phyloP scores from a whole-genome alignment of 2,113 vertebrate species.

The Oncorhynchus keta region DNA sequence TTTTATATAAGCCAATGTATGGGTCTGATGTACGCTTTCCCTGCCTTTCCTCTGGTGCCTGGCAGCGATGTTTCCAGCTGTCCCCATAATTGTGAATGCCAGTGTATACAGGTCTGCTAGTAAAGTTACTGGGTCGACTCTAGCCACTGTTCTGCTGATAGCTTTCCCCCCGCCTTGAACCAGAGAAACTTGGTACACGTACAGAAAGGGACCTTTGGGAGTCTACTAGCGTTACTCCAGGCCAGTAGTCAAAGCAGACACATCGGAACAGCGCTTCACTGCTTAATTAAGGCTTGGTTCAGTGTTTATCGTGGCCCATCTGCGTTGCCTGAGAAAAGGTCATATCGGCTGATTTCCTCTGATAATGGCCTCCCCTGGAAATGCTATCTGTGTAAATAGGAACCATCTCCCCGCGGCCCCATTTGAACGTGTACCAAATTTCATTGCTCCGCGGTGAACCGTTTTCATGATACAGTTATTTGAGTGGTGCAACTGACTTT shows the following conservation, averaged over 20 bases:
- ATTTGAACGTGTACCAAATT: constrained; percentile 60
- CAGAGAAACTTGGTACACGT: constrained; percentile 12
- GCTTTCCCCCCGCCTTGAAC: constrained; percentile 23
- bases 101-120: constrained; percentile 38
- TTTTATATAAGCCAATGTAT: constrained; percentile 16
- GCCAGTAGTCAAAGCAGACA: constrained; percentile 5
- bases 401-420: constrained; percentile 48
- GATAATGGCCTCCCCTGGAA: constrained; percentile 63
- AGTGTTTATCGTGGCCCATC: constrained; percentile 35
- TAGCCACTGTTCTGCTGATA: constrained; percentile 24
- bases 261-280: constrained; percentile 5
- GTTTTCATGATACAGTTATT: constrained; percentile 53
- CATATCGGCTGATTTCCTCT: constrained; percentile 26
- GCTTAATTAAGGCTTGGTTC: constrained; percentile 21
- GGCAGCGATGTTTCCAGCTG: constrained; percentile 27
- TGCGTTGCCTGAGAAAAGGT: constrained; percentile 41
- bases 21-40: constrained; percentile 12
- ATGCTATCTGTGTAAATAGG: constrained; percentile 60
- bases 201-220: constrained; percentile 12
- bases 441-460: constrained; percentile 63
- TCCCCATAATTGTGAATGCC: constrained; percentile 41
- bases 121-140: constrained; percentile 34
- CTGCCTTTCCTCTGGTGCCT: constrained; percentile 4
- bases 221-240: constrained; percentile 6
- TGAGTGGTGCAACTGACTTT: constrained; percentile 54